phyloP scores from a whole-genome alignment of 2,888 invertebrate species.

The Drosophila greeni region DNA sequence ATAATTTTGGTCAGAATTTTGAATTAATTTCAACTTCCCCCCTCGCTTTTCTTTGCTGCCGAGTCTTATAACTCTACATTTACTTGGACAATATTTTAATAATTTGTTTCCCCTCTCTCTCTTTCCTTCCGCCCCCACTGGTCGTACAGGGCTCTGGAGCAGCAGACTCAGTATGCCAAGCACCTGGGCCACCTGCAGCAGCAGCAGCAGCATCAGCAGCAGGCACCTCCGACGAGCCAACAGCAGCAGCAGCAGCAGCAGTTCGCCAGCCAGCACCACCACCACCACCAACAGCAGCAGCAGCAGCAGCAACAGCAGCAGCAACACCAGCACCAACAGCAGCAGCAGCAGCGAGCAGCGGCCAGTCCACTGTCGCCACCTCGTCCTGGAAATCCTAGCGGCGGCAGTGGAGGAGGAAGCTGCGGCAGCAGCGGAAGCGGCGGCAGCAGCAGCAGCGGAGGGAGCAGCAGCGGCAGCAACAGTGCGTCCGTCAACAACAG shows the following conservation, averaged over 20 bases:
- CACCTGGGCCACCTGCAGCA: slow-evolving; percentile 75
- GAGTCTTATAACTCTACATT: background rate
- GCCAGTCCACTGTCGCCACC: slow-evolving; percentile 79
- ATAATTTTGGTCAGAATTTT: no score
- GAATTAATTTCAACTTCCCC: background rate
- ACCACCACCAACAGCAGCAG: slow-evolving; percentile 64
- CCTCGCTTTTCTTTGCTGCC: background rate
- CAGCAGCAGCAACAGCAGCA: slow-evolving; percentile 68
- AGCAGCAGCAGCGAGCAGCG: slow-evolving; percentile 77
- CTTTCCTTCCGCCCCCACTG: slow-evolving; percentile 57
- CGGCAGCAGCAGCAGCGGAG: slow-evolving; percentile 8
- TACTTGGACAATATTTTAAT: slow-evolving; percentile 69
- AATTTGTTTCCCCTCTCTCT: slow-evolving; percentile 52
- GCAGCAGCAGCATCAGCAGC: slow-evolving; percentile 77
- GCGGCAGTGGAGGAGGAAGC: slow-evolving; percentile 31
- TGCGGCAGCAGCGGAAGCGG: slow-evolving; percentile 13
- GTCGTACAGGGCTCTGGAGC: slow-evolving; percentile 78
- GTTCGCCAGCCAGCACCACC: slow-evolving; percentile 66
- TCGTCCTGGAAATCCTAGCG: slow-evolving; percentile 72
- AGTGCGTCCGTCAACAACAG: slow-evolving; percentile 76
- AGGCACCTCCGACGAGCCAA: slow-evolving; percentile 60
- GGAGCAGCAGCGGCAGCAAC: slow-evolving; percentile 25
- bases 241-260: slow-evolving; percentile 61
- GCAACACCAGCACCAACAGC: slow-evolving; percentile 73
- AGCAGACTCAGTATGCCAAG: slow-evolving; percentile 76